Conservation (phyloP, 2,797 vertebrate genomes). For the Gadopsis bispinosus region DNA sequence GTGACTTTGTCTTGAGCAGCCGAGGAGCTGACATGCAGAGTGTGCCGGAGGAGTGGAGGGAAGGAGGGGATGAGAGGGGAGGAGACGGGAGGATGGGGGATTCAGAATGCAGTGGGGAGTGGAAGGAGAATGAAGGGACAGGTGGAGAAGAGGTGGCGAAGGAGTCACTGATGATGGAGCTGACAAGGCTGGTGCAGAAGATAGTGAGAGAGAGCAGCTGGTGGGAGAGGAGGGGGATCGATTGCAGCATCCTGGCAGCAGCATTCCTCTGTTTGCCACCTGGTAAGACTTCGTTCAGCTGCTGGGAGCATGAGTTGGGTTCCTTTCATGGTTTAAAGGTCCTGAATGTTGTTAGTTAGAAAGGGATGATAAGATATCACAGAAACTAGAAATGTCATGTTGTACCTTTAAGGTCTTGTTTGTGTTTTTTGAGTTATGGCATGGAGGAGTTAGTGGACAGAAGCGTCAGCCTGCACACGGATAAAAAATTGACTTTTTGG, state of each 20-base stretch:
- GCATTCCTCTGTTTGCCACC: constrained; percentile 86
- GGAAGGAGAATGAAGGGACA: background rate
- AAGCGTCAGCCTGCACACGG: background rate
- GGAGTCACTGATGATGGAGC: constrained; percentile 89
- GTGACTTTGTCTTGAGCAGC: constrained; percentile 15
- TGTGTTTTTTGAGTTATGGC: background rate
- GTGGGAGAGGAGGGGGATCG: constrained; percentile 92
- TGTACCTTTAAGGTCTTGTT: background rate
- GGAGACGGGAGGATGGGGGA: background rate
- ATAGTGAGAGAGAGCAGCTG: constrained; percentile 90
- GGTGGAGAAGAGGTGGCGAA: constrained; percentile 40
- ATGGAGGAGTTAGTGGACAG: background rate
- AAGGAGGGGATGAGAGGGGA: constrained; percentile 10
- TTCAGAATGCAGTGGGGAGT: background rate
- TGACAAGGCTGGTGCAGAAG: constrained; percentile 87
- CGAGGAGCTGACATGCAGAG: constrained; percentile 56
- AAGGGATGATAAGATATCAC: background rate
- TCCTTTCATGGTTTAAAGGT: background rate
- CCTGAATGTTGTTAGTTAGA: background rate
- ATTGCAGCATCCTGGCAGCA: constrained; percentile 87
- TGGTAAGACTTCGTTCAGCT: constrained; percentile 78
- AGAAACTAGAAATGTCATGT: background rate
- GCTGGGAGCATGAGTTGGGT: background rate
- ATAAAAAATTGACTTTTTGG: background rate
- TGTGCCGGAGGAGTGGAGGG: constrained; percentile 54